Base-by-base conservation (phyloP, 2,113 vertebrate genomes). In the Apaloderma vittatum region DNA sequence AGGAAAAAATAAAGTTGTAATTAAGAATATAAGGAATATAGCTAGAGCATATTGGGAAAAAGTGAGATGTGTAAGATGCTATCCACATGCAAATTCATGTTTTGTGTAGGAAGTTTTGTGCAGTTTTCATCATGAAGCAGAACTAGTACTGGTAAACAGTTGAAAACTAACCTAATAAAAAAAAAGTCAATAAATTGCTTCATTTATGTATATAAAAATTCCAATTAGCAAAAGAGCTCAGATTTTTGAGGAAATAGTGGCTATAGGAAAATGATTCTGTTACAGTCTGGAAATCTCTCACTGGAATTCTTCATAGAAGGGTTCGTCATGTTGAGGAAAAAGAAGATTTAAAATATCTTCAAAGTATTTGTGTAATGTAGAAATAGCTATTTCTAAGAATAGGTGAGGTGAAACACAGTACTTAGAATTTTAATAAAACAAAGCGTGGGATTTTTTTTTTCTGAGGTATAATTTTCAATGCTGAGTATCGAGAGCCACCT, bases 401-500 rank as follows among this genome's bases (percentile, higher is more conserved):
- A 79, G 73, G 8, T 15, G 30, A 79, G 36, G 27, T 45, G 52
- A 84, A 72, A 75, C 8, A 3, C 54, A 55, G 22, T 11, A 40
- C 52, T 76, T 78, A 12, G 0, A 40, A 18, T 86, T 76, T 81
- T 86, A 78, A 55, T 36, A 43, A 93, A 82, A 49, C 46, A 77
- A 88, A 74, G 17, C 15, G 79, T 3, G 18, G 37, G 32, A 32
- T 22, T n/a, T 18, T 57, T 48, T 27, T 74, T 46, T 55, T 46
- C 23, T 0, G 11, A 3, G 14, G 40, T 55, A 1, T 54, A 3
- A 30, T 74, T 83, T 95, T 94, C 73, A 97, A 84, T 93, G 24
- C 46, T 94, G 89, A 63, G 91, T 58, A 36, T 96, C 85, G 98
- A 97, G 97, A 91, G 98, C 96, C 98, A 98, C 90, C 97, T 91